Evolutionary conservation across 2,888 invertebrate genomes (phyloP).

Genomic region (Campopleginae sp.): DNA sequence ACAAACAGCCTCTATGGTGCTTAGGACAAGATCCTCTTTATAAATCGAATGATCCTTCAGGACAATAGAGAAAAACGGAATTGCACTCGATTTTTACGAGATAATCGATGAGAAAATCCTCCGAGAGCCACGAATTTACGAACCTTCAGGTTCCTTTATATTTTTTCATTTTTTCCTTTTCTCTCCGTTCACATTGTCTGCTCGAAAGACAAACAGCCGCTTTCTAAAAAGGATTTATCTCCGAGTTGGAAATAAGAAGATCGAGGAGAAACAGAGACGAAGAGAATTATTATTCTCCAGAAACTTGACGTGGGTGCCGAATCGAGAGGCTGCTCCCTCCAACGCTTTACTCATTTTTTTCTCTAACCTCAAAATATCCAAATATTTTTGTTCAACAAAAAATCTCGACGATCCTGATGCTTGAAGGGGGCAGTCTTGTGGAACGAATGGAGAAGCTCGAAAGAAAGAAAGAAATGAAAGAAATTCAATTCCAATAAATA

Average conservation of each 20-base stretch:
- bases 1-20: slow-evolving; percentile 22
- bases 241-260: neutral
- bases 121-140: slow-evolving; percentile 32
- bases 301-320: slow-evolving; percentile 50
- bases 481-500: no score
- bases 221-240: slow-evolving; percentile 63
- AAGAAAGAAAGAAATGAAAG: neutral
- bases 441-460: no score
- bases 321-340: slow-evolving; percentile 29
- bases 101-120: slow-evolving; percentile 9
- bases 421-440: no score
- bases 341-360: neutral
- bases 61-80: slow-evolving; percentile 3
- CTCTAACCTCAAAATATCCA: neutral
- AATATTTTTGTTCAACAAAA: no score
- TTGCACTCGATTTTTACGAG: slow-evolving; percentile 44
- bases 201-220: slow-evolving; percentile 24
- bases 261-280: neutral
- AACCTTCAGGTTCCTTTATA: slow-evolving; percentile 19
- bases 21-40: slow-evolving; percentile 3
- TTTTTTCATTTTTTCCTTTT: neutral
- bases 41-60: slow-evolving; percentile 11
- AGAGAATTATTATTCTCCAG: slow-evolving; percentile 62
- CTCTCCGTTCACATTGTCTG: neutral
- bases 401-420: no score